phyloP scores from a whole-genome alignment of 2,888 invertebrate genomes.

The Crocallis elinguaria region DNA sequence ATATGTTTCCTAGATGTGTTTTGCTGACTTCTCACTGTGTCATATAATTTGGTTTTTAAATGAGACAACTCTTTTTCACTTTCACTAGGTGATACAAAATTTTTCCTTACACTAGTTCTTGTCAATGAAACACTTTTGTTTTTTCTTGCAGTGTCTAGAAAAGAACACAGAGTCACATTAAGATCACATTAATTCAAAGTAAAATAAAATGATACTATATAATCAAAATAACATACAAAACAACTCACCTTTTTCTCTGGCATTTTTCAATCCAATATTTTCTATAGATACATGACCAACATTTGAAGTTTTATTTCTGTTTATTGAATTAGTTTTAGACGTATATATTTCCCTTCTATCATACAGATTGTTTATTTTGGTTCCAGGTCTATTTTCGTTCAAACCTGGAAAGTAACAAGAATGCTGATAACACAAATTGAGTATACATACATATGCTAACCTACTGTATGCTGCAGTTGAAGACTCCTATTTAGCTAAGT shows the following conservation, averaged over 20 bases:
- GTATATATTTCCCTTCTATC: conserved; percentile 48
- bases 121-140: conserved; percentile 42
- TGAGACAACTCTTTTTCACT: conserved; percentile 52
- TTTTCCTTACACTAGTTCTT: conserved; percentile 61
- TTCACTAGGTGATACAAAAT: conserved; percentile 48
- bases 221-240: no score
- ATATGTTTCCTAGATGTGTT: conserved; percentile 39
- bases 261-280: conserved; percentile 43
- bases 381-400: conserved; percentile 54
- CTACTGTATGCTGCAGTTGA: no score
- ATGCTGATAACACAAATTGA: background rate
- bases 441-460: no score
- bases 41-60: conserved; percentile 49
- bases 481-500: conserved; percentile 9
- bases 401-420: conserved; percentile 49
- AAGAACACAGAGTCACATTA: conserved; percentile 8
- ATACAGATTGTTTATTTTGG: conserved; percentile 49
- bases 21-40: conserved; percentile 42
- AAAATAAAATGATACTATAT: background rate
- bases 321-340: conserved; percentile 43
- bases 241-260: conserved; percentile 53
- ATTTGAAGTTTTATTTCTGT: conserved; percentile 46
- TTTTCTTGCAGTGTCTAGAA: conserved; percentile 51
- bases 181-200: background rate
- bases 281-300: conserved; percentile 38